These are phyloP conservation scores for Manacus vitellinus DNA, from an alignment of 2,113 vertebrate species.

Conservation along the genomic window DNA sequence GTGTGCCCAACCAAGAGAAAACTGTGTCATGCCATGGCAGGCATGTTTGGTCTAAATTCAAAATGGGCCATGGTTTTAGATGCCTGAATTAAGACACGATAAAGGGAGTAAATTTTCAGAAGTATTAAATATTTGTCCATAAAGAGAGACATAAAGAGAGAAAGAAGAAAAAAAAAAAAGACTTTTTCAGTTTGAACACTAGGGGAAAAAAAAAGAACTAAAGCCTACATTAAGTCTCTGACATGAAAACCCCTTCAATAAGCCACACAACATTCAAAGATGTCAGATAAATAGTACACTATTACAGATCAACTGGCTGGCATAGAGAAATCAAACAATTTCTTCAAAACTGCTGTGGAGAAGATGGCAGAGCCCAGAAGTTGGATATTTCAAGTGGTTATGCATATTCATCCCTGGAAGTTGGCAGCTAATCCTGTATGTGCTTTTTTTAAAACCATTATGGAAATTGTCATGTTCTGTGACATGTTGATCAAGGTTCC, in stretches of 20 bases:
- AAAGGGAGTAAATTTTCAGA: neutral
- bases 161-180: neutral
- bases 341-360: neutral
- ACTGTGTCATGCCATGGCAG: neutral
- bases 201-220: neutral
- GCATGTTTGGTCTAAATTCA: neutral
- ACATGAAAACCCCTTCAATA: neutral
- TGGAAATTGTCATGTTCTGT: conserved; percentile 40
- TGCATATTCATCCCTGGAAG: neutral
- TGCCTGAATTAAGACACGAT: neutral
- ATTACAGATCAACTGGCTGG: neutral
- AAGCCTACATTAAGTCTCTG: neutral
- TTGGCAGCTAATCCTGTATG: neutral
- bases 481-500: conserved; percentile 34
- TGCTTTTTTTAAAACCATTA: conserved; percentile 46
- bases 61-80: neutral
- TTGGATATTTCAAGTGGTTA: conserved; percentile 24
- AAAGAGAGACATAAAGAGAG: neutral
- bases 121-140: neutral
- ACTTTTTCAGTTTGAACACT: neutral
- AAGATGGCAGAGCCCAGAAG: conserved; percentile 2
- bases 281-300: neutral
- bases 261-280: neutral
- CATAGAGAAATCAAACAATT: neutral
- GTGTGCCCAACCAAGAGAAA: neutral